A percentile compares a stretch with the other conserved stretches of the same genome.
Conservation (phyloP, 2,113 vertebrate genomes). For the Mobula hypostoma region DNA sequence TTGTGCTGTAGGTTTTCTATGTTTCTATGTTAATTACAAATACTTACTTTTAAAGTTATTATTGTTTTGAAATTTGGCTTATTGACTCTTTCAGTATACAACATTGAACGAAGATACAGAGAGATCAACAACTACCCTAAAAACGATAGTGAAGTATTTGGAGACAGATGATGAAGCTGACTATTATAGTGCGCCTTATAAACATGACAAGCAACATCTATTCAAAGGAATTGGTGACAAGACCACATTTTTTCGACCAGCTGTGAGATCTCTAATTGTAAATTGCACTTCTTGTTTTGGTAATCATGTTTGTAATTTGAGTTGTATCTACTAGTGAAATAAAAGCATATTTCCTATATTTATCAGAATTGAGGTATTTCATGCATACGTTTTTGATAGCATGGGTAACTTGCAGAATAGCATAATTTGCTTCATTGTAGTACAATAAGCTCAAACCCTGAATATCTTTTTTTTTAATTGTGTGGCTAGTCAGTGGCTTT, state of each 20-base stretch:
- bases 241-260: slow-evolving; percentile 17
- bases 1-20: too few relatives aligned
- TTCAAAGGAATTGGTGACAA: background rate
- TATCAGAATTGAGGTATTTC: background rate
- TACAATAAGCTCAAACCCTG: background rate
- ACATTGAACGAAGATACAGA: too few relatives aligned
- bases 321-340: background rate
- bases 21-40: background rate
- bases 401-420: background rate
- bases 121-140: background rate
- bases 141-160: background rate
- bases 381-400: background rate
- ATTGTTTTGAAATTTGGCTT: background rate
- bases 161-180: background rate
- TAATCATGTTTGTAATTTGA: background rate
- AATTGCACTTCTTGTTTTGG: background rate
- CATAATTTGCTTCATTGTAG: background rate
- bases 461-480: background rate
- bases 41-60: background rate
- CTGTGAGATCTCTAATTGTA: slow-evolving; percentile 32
- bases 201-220: background rate
- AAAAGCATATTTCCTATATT: too few relatives aligned
- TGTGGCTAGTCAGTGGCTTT: too few relatives aligned
- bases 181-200: slow-evolving; percentile 14
- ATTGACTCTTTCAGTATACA: background rate